These are phyloP conservation scores for Drosophila mercatorum DNA, from an alignment of 2,888 invertebrate genomes.

Conservation along the genomic window DNA sequence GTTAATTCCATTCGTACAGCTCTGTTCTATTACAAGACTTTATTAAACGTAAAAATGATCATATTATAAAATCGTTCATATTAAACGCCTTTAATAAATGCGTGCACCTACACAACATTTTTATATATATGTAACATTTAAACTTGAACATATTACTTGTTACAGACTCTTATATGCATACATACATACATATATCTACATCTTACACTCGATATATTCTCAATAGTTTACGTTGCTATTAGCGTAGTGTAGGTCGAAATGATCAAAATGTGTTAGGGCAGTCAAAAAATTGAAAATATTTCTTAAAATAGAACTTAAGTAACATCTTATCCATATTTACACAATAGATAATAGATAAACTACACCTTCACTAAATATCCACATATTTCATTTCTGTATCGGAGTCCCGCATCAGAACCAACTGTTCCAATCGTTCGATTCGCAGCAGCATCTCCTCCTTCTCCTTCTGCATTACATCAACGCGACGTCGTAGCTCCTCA, in stretches of 20 bases:
- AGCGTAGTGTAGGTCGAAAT: constrained; percentile 37
- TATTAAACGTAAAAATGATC: constrained; percentile 48
- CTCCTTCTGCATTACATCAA: constrained; percentile 81
- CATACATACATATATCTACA: constrained; percentile 11
- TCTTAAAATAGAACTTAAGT: constrained; percentile 12
- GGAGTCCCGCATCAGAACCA: constrained; percentile 67
- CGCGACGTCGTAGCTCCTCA: constrained; percentile 80
- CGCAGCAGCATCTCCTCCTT: constrained; percentile 82
- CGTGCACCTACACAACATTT: constrained; percentile 38
- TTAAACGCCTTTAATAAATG: constrained; percentile 24
- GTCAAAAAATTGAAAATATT: constrained; percentile 26
- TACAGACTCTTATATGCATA: constrained; percentile 5
- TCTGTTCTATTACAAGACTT: constrained; percentile 32
- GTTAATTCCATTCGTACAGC: not conserved
- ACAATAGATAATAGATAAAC: constrained; percentile 36
- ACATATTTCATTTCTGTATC: constrained; percentile 61
- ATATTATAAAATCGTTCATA: constrained; percentile 40
- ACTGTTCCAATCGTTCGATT: constrained; percentile 81
- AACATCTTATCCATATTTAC: constrained; percentile 56
- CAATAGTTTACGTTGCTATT: constrained; percentile 29
- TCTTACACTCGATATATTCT: constrained; percentile 19
- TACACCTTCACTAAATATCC: constrained; percentile 55
- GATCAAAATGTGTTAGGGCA: constrained; percentile 48
- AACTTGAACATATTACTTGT: constrained; percentile 51
- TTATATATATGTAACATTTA: constrained; percentile 53